A percentile compares a stretch with the other conserved stretches of the same genome.
Conservation (phyloP, 2,113 vertebrate species). For the Leptocoma aspasia region DNA sequence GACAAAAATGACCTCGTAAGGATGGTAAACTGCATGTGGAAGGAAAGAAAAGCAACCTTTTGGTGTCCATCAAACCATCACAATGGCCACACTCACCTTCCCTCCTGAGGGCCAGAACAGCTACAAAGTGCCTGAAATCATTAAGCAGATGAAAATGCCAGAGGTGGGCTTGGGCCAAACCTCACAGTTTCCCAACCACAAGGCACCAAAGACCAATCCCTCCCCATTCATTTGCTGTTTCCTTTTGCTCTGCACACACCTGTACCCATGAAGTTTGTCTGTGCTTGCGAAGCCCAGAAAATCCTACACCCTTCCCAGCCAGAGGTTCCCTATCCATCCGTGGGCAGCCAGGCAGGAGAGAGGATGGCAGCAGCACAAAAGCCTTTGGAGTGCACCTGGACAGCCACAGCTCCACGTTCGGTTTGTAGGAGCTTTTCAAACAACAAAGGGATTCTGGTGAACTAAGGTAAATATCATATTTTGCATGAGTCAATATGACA, state of each 20-base stretch:
- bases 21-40: neutral
- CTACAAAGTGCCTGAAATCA: constrained; percentile 51
- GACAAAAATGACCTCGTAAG: neutral
- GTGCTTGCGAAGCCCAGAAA: neutral
- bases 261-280: neutral
- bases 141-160: constrained; percentile 50
- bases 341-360: neutral
- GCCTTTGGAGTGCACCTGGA: neutral
- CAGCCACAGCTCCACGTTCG: accelerated
- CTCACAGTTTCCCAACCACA: constrained; percentile 42
- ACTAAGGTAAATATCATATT: neutral
- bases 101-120: constrained; percentile 60
- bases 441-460: neutral
- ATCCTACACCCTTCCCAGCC: neutral
- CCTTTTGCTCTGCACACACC: neutral
- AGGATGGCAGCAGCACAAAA: neutral
- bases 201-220: constrained; percentile 29
- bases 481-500: neutral
- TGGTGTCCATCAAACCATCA: constrained; percentile 29
- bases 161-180: constrained; percentile 53
- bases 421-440: neutral
- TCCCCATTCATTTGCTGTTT: neutral
- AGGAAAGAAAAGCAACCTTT: neutral
- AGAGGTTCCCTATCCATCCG: neutral
- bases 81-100: constrained; percentile 12